A percentile compares a stretch with the other conserved stretches of the same genome.
Evolutionary conservation across 2,113 vertebrate species (phyloP).

Genomic region (Chionis minor): DNA sequence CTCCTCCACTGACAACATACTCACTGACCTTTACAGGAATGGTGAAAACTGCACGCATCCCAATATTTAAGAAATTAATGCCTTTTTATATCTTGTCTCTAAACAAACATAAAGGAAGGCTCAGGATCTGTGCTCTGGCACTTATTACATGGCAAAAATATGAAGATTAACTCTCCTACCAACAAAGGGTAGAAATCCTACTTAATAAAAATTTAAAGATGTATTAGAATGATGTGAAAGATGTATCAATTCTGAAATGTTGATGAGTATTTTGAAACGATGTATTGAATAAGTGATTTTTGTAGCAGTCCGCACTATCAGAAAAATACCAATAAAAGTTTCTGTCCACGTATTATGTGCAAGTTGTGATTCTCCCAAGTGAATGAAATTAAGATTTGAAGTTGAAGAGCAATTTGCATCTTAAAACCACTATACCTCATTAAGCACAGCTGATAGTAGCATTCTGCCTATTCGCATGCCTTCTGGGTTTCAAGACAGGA

Average conservation of each 20-base stretch:
- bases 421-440: background rate
- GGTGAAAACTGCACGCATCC: constrained; percentile 11
- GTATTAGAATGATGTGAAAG: background rate
- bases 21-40: constrained; percentile 67
- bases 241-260: background rate
- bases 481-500: background rate
- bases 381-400: constrained; percentile 1
- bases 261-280: background rate
- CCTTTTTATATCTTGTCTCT: background rate
- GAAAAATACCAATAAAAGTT: background rate
- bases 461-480: background rate
- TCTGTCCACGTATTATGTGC: background rate
- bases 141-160: background rate
- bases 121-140: background rate
- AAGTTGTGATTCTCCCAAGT: background rate
- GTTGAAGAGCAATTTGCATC: background rate
- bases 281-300: background rate
- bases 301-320: background rate
- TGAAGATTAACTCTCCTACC: background rate
- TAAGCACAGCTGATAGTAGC: background rate
- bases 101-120: background rate
- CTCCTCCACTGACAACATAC: constrained; percentile 54
- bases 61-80: constrained; percentile 58
- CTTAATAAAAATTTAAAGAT: background rate
- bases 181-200: background rate